These are phyloP conservation scores for Conus ventricosus DNA, from an alignment of 1,140 invertebrate species.

Conservation along the genomic window DNA sequence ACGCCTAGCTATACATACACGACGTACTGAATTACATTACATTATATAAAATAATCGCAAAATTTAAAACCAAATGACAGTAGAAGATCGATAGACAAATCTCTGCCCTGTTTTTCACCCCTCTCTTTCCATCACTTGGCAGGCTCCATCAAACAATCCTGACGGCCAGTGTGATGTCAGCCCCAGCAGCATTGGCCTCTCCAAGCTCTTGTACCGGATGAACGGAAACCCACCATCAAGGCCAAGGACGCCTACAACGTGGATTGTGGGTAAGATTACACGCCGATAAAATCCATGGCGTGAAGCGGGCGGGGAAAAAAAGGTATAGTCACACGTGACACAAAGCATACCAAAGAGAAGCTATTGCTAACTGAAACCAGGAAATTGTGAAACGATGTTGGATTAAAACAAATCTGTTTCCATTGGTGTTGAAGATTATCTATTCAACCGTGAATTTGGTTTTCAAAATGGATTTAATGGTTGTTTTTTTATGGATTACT, in stretches of 20 bases:
- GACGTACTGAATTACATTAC: background rate
- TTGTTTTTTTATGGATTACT: no score
- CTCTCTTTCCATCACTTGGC: slow-evolving; percentile 6
- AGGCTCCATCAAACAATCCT: slow-evolving; percentile 78
- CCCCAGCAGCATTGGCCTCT: slow-evolving; percentile 89
- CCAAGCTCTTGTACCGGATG: slow-evolving; percentile 92
- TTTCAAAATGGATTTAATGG: no score
- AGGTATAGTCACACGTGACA: background rate
- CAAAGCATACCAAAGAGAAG: background rate
- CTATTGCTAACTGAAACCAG: no score
- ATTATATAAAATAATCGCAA: no score
- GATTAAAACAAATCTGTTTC: background rate
- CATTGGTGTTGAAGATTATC: background rate
- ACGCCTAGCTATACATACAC: no score
- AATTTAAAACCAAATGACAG: no score
- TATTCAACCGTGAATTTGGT: background rate
- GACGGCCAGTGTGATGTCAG: slow-evolving; percentile 94
- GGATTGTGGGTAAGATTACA: background rate
- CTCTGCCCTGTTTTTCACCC: no score
- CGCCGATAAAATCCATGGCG: background rate
- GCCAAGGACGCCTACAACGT: slow-evolving; percentile 37
- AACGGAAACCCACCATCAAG: slow-evolving; percentile 70
- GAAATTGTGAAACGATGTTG: background rate
- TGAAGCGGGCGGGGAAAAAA: background rate
- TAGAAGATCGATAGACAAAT: no score